A percentile compares a stretch with the other conserved stretches of the same genome.
Conservation (phyloP, 2,113 vertebrate genomes). For the Gobiocypris rarus region DNA sequence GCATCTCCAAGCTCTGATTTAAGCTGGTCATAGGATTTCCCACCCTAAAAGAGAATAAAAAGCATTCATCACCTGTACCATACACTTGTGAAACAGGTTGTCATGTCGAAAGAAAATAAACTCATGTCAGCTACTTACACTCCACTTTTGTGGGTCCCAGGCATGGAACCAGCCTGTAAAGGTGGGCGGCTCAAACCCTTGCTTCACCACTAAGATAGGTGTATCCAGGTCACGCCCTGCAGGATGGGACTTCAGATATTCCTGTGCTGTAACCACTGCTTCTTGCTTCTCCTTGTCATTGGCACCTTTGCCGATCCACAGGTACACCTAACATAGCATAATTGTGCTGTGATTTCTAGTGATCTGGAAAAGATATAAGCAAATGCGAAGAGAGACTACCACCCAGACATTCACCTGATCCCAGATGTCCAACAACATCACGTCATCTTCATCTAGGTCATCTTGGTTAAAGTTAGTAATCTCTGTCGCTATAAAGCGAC, state of each 20-base stretch:
- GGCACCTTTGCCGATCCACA: slow-evolving; percentile 82
- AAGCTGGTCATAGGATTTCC: slow-evolving; percentile 79
- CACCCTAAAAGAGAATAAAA: slow-evolving; percentile 66
- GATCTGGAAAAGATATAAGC: not conserved
- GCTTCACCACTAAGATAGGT: slow-evolving; percentile 84
- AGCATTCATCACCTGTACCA: not conserved
- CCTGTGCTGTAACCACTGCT: slow-evolving; percentile 73
- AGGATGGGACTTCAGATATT: slow-evolving; percentile 83
- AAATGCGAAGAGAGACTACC: not conserved
- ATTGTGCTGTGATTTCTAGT: not conserved
- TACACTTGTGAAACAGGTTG: not conserved
- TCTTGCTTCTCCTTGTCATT: slow-evolving; percentile 78
- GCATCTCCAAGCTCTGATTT: slow-evolving; percentile 75
- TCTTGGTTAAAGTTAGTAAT: slow-evolving; percentile 83
- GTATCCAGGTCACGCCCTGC: slow-evolving; percentile 74
- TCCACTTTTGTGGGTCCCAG: slow-evolving; percentile 86
- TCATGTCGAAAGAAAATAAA: not conserved
- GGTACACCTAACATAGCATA: slow-evolving; percentile 75
- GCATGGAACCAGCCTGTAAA: slow-evolving; percentile 89
- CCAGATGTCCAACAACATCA: slow-evolving; percentile 86
- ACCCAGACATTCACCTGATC: slow-evolving; percentile 75
- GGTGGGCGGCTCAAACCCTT: slow-evolving; percentile 83
- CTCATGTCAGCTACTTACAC: slow-evolving; percentile 68
- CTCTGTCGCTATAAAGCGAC: slow-evolving; percentile 82
- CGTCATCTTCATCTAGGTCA: slow-evolving; percentile 82